A percentile compares a stretch with the other conserved stretches of the same genome.
These are phyloP conservation scores for Protosalanx chinensis DNA, from an alignment of 2,797 vertebrate genomes.

Conservation along the genomic window DNA sequence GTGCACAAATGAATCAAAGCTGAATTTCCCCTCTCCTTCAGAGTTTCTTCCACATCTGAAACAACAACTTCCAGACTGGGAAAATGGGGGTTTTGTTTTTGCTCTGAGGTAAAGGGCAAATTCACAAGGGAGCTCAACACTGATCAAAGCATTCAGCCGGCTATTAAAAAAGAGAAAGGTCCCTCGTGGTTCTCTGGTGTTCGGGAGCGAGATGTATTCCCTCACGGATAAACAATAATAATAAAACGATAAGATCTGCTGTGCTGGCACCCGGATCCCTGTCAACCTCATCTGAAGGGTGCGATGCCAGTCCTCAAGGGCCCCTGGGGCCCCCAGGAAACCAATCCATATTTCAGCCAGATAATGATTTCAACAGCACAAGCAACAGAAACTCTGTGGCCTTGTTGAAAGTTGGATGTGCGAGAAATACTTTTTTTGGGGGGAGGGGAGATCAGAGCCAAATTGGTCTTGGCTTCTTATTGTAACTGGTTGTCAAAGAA, in stretches of 20 bases:
- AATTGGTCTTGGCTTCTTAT: slow-evolving; percentile 19
- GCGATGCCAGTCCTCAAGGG: slow-evolving; percentile 36
- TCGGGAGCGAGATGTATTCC: slow-evolving; percentile 31
- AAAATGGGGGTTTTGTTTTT: slow-evolving; percentile 23
- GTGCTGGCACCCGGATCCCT: slow-evolving; percentile 35
- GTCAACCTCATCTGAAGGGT: slow-evolving; percentile 31
- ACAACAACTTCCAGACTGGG: neutral
- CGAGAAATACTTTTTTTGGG: slow-evolving; percentile 1
- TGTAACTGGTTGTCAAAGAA: slow-evolving; percentile 10
- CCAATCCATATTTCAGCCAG: slow-evolving; percentile 43
- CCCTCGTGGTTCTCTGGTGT: slow-evolving; percentile 29
- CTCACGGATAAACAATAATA: slow-evolving; percentile 40
- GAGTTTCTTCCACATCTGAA: slow-evolving; percentile 11
- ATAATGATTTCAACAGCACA: slow-evolving; percentile 53
- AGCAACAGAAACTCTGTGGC: neutral
- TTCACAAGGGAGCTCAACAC: slow-evolving; percentile 35
- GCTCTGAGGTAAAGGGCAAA: slow-evolving; percentile 37
- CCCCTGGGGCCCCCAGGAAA: slow-evolving; percentile 21
- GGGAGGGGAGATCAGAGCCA: neutral
- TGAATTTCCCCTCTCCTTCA: neutral
- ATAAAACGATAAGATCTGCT: slow-evolving; percentile 21
- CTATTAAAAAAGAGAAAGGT: slow-evolving; percentile 27
- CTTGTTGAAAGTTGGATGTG: slow-evolving; percentile 30
- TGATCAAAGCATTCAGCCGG: slow-evolving; percentile 52
- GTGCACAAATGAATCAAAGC: neutral